Percentiles rank a stretch among this genome's conserved stretches.
These are phyloP conservation scores for Drosophila austrosaltans DNA, from an alignment of 2,888 invertebrate species.

Conservation along the genomic window DNA sequence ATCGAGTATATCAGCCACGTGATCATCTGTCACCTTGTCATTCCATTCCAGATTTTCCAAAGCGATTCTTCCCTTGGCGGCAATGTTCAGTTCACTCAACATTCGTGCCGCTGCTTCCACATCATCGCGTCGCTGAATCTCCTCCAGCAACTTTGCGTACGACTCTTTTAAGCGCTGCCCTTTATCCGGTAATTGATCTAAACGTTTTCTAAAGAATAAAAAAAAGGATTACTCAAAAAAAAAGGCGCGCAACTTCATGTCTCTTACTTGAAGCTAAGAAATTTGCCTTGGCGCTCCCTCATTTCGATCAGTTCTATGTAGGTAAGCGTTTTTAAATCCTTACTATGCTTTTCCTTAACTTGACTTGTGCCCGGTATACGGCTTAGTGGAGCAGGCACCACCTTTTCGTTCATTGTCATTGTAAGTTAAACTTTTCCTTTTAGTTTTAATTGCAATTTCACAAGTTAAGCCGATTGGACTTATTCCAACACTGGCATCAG, in stretches of 20 bases:
- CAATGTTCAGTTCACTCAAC: constrained; percentile 81
- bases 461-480: not conserved
- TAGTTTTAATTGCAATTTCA: not conserved
- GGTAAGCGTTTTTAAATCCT: constrained; percentile 74
- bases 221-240: constrained; percentile 13
- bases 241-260: not conserved
- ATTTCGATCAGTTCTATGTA: constrained; percentile 79
- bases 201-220: constrained; percentile 58
- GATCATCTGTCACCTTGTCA: constrained; percentile 53
- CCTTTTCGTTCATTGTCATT: constrained; percentile 27
- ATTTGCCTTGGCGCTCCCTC: constrained; percentile 77
- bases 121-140: constrained; percentile 75
- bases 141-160: constrained; percentile 74
- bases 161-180: constrained; percentile 80
- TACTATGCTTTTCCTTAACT: constrained; percentile 67
- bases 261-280: constrained; percentile 80
- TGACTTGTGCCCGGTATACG: constrained; percentile 73
- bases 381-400: constrained; percentile 54
- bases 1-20: constrained; percentile 73
- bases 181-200: constrained; percentile 80
- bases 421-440: not conserved
- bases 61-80: constrained; percentile 67
- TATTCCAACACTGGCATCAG: not conserved
- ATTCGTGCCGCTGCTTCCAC: constrained; percentile 76
- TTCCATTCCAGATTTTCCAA: constrained; percentile 81